Base-by-base conservation (phyloP, 2,113 vertebrate genomes). In the Condylura cristata region DNA sequence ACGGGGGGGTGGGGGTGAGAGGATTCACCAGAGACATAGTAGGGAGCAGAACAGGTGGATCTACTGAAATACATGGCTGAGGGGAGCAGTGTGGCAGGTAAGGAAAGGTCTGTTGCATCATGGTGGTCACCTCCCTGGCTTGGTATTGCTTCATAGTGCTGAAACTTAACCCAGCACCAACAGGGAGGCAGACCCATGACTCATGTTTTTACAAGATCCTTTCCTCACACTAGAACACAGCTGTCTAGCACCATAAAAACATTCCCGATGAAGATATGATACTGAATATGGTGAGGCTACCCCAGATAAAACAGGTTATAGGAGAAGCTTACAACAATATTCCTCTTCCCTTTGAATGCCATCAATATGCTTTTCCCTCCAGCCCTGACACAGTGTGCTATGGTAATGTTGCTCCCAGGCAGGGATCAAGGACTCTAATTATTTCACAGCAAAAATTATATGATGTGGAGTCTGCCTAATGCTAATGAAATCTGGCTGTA, bases 401-500 rank as follows among this genome's bases (percentile, higher is more conserved):
- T 94, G 80, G 39, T 41, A 63, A 28, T 68, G 44, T 34, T 17
- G 37, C 70, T 95, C n/a, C 46, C 46, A 51, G 78, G 60, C 32
- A 74, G 84, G 74, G 84, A 87, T 76, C 75, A 91, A 87, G 46
- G 93, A 28, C 56, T 90, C 44, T 88, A 70, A 70, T 96, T 92
- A 94, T 91, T 93, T 96, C 82, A 76, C 39, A 87, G 82, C 80
- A 75, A 95, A 90, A 95, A 71, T 88, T 65, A 74, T 71, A n/a
- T 1, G 71, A 93, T 60, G 75, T 56, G 68, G 89, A 72, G 56
- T 94, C 83, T 94, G 76, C 94, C 41, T 81, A 14, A 95, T 87
- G 94, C 91, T 87, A 86, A 92, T 91, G 84, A 96, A 94, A 89
- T 78, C 72, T 37, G 34, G 75, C 75, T 74, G 44, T n/a, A 32